Evolutionary conservation across 1,140 invertebrate species (phyloP), one percentile per base, ranked within the genome.

Genomic region (Ips nitidus): DNA sequence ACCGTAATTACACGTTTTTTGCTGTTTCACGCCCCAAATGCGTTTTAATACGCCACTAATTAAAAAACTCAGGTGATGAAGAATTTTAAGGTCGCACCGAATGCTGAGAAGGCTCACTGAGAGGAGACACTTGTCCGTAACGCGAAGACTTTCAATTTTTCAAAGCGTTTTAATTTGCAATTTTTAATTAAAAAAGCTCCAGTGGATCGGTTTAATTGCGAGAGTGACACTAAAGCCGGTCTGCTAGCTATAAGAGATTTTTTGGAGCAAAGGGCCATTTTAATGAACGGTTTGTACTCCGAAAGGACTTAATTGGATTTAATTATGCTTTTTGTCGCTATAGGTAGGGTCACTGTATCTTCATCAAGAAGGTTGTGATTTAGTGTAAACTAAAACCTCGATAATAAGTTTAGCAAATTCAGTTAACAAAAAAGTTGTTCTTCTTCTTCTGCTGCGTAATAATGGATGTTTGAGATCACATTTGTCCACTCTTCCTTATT

Each of bases 261-360:
- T 59, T 59, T 59, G 22, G 22, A 37, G 22, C 53, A n/a, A 41
- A 50, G 39, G 45, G 45, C 42, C 36, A 47, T 47, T 47, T 62
- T 62, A 62, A 62, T 62, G 60, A 62, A 62, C 60, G 60, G 45
- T 52, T 62, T 62, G 60, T 62, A 3, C 45, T 22, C 60, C 45
- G 42, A 62, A 62, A 62, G 50, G 60, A 45, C 60, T 62, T 62
- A 62, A 62, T 52, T 62, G 60, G 45, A 62, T 62, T 62, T 62
- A 45, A 62, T 62, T 62, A 62, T 52, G 38, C 45, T 62, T 62
- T 62, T 62, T 62, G 42, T 7, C 8, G 22, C 22, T 22, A 22
- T 22, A 22, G 22, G 22, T 22, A 22, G 22, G 22, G 22, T 22
- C 22, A 22, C 22, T 22, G 22, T 22, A 22, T 22, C 22, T 22